phyloP scores from a whole-genome alignment of 2,888 invertebrate genomes.

The Nephrotoma appendiculata region DNA sequence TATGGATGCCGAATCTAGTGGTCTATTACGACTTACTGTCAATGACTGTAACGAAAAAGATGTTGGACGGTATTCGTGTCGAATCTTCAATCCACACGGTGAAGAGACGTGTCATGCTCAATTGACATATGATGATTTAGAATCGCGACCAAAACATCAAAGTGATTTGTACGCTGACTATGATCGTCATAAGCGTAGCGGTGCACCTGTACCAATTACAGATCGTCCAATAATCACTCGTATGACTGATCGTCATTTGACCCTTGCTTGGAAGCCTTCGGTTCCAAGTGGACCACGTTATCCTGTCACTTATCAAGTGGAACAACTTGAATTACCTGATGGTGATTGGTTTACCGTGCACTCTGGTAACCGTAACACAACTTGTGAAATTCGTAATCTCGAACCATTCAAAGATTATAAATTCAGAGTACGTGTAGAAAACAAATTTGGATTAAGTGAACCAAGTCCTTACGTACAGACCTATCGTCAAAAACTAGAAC shows the following conservation, averaged over 20 bases:
- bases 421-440: constrained; percentile 90
- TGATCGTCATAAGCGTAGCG: constrained; percentile 68
- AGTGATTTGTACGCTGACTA: constrained; percentile 67
- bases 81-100: constrained; percentile 73
- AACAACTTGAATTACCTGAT: constrained; percentile 83
- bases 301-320: constrained; percentile 85
- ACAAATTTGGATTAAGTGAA: constrained; percentile 91
- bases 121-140: constrained; percentile 64
- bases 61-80: constrained; percentile 69
- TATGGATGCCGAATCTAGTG: constrained; percentile 57
- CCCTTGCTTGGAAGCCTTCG: constrained; percentile 87
- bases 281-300: constrained; percentile 73
- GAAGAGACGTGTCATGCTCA: constrained; percentile 67
- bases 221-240: constrained; percentile 86
- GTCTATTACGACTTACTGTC: constrained; percentile 68
- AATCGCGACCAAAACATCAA: constrained; percentile 29
- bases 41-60: constrained; percentile 64
- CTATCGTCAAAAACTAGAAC: constrained; percentile 60
- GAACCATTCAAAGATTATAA: constrained; percentile 90
- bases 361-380: constrained; percentile 73
- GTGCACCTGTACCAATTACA: constrained; percentile 73
- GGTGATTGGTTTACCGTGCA: constrained; percentile 87
- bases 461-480: constrained; percentile 85
- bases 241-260: constrained; percentile 79
- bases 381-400: constrained; percentile 77